Percentiles rank a stretch among this genome's conserved stretches.
phyloP scores from a whole-genome alignment of 2,797 vertebrate genomes.

The Macroramphosus scolopax region DNA sequence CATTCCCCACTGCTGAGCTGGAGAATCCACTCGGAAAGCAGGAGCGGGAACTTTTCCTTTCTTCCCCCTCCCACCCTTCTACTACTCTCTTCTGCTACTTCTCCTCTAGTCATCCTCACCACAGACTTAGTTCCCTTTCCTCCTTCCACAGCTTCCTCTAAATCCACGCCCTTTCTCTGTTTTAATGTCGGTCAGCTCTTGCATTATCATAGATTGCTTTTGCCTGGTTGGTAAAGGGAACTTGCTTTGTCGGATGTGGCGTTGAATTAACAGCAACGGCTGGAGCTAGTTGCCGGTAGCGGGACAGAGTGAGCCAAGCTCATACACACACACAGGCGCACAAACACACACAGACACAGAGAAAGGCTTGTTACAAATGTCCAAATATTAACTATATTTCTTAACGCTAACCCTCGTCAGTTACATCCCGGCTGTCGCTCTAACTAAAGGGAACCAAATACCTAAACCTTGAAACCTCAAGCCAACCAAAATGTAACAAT shows the following conservation, averaged over 20 bases:
- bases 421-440: not conserved
- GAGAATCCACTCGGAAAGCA: slow-evolving; percentile 73
- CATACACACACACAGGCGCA: slow-evolving; percentile 37
- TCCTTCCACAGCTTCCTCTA: slow-evolving; percentile 8
- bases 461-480: not conserved
- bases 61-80: slow-evolving; percentile 38
- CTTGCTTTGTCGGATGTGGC: slow-evolving; percentile 38
- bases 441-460: not conserved
- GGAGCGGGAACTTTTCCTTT: slow-evolving; percentile 67
- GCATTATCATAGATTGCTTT: not conserved
- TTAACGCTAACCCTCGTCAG: not conserved
- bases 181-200: no score
- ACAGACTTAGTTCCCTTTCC: not conserved
- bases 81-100: slow-evolving; percentile 34
- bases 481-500: not conserved
- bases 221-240: slow-evolving; percentile 34
- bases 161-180: slow-evolving; percentile 33
- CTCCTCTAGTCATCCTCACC: slow-evolving; percentile 30
- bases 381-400: slow-evolving; percentile 1
- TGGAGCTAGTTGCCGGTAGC: slow-evolving; percentile 31
- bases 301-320: slow-evolving; percentile 31
- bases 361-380: slow-evolving; percentile 11
- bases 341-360: slow-evolving; percentile 6
- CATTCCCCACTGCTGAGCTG: slow-evolving; percentile 93
- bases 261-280: slow-evolving; percentile 72